phyloP scores from a whole-genome alignment of 2,888 invertebrate genomes.

The Ectemnius lituratus region DNA sequence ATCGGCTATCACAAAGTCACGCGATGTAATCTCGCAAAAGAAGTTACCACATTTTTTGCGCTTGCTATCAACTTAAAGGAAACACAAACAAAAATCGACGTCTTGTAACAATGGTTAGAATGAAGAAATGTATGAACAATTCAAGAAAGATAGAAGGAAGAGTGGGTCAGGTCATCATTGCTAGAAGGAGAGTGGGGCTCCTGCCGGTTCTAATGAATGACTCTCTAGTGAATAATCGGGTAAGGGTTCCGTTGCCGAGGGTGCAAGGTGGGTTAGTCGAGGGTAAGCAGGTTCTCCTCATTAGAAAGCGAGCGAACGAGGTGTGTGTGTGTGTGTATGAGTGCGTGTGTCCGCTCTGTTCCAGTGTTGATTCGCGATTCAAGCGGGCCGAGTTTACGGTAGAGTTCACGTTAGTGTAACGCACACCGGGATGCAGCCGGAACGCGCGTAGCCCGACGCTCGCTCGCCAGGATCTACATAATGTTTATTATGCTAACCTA shows the following conservation, averaged over 20 bases:
- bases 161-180: too few relatives aligned
- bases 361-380: too few relatives aligned
- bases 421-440: slow-evolving; percentile 45
- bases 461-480: slow-evolving; percentile 73
- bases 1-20: slow-evolving; percentile 13
- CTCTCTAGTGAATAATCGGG: slow-evolving; percentile 65
- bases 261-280: slow-evolving; percentile 25
- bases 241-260: slow-evolving; percentile 52
- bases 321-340: slow-evolving; percentile 22
- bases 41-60: too few relatives aligned
- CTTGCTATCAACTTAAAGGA: too few relatives aligned
- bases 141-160: neutral
- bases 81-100: too few relatives aligned
- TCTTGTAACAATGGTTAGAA: too few relatives aligned
- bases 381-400: too few relatives aligned
- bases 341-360: too few relatives aligned
- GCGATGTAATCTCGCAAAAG: too few relatives aligned
- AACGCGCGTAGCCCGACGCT: slow-evolving; percentile 52
- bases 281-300: slow-evolving; percentile 22
- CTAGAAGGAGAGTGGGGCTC: neutral
- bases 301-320: slow-evolving; percentile 22
- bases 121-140: too few relatives aligned
- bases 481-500: slow-evolving; percentile 78
- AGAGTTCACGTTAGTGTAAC: slow-evolving; percentile 54
- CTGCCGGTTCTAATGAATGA: slow-evolving; percentile 70